phyloP scores from a whole-genome alignment of 2,113 vertebrate genomes.

The human region GRCh38 chr3:97120501-97121000 shows the following conservation, averaged over 20 bases:
- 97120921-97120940: slow-evolving; percentile 28
- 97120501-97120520: neutral
- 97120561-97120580: neutral
- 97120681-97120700: neutral
- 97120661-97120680: neutral
- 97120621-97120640: neutral
- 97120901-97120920: neutral
- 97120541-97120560: neutral
- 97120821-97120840: neutral
- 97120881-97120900: neutral
- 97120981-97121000: neutral
- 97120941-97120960: neutral
- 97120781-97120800: slow-evolving; percentile 23
- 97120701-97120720: neutral
- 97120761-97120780: neutral
- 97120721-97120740: neutral
- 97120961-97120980: neutral
- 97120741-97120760: neutral
- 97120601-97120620: neutral
- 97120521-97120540: neutral
- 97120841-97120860: neutral
- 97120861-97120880: neutral
- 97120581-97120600: neutral
- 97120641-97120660: neutral
- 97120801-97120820: neutral